Percentiles rank a stretch among this genome's conserved stretches.
Evolutionary conservation across 2,113 vertebrate species (phyloP).

Genomic region (Scomber japonicus): DNA sequence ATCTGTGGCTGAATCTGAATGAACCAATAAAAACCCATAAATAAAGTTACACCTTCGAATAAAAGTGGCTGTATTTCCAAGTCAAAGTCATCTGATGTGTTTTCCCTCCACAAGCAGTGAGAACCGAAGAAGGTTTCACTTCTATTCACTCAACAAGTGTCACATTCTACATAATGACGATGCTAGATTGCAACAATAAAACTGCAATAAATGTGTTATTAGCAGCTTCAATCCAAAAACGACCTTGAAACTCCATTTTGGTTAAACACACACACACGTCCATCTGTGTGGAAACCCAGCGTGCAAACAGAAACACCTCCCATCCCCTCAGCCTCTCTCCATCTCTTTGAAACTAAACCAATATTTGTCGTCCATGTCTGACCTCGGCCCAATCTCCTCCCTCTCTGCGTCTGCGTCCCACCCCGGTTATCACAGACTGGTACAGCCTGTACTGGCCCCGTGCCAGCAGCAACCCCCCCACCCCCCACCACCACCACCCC

Average conservation of each 20-base stretch:
- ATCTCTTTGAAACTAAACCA: conserved; percentile 59
- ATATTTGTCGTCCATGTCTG: conserved; percentile 62
- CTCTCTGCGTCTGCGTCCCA: conserved; percentile 22
- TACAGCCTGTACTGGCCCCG: conserved; percentile 60
- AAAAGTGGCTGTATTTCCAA: neutral
- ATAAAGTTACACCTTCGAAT: neutral
- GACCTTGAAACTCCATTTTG: neutral
- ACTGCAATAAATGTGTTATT: no score
- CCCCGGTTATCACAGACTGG: conserved; percentile 45
- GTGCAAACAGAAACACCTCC: conserved; percentile 36
- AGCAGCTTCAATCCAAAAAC: no score
- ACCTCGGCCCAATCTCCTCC: conserved; percentile 37
- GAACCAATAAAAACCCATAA: neutral
- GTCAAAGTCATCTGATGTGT: neutral
- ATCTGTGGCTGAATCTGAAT: neutral
- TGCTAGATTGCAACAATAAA: no score
- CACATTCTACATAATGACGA: neutral
- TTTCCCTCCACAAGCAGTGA: neutral
- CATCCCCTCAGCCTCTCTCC: conserved; percentile 11
- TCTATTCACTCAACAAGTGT: neutral
- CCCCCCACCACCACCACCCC: no score
- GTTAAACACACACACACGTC: neutral
- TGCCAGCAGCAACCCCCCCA: neutral
- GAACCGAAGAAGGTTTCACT: no score
- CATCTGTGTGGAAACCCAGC: conserved; percentile 13